These are phyloP conservation scores for Cepaea nemoralis DNA, from an alignment of 1,140 invertebrate species.

Conservation along the genomic window DNA sequence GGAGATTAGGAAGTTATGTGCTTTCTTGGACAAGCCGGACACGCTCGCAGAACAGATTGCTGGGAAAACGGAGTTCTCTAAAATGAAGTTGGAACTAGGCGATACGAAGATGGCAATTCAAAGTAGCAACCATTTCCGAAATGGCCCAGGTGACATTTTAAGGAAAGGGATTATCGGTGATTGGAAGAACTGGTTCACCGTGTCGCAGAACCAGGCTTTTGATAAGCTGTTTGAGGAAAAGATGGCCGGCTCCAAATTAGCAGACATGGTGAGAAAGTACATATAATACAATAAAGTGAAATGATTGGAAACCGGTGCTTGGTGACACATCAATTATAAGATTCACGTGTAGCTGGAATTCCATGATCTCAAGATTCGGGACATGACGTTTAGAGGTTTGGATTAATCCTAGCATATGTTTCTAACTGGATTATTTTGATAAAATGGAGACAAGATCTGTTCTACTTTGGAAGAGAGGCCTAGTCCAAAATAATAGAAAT, in stretches of 20 bases:
- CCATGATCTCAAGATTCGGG: too few relatives aligned
- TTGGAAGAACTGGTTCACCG: constrained; percentile 2
- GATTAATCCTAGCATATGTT: too few relatives aligned
- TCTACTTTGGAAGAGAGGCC: too few relatives aligned
- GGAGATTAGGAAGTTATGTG: not conserved
- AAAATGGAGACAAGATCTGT: too few relatives aligned
- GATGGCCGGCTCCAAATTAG: not conserved
- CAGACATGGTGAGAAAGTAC: not conserved
- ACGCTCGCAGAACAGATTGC: not conserved
- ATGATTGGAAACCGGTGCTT: too few relatives aligned
- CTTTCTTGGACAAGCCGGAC: constrained; percentile 14
- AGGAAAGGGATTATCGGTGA: not conserved
- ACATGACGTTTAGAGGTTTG: too few relatives aligned
- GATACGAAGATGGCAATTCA: not conserved
- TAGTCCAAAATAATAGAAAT: too few relatives aligned
- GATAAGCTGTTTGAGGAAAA: not conserved
- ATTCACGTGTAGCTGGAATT: too few relatives aligned
- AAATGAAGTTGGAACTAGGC: not conserved
- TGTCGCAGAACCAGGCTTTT: not conserved
- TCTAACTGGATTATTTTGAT: too few relatives aligned
- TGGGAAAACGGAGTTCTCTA: not conserved
- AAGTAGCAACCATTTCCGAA: not conserved
- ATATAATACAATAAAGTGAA: not conserved
- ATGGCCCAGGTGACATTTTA: not conserved
- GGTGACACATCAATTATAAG: too few relatives aligned